Base-by-base conservation (phyloP, 2,797 vertebrate genomes). In the Chrysocyon brachyurus region DNA sequence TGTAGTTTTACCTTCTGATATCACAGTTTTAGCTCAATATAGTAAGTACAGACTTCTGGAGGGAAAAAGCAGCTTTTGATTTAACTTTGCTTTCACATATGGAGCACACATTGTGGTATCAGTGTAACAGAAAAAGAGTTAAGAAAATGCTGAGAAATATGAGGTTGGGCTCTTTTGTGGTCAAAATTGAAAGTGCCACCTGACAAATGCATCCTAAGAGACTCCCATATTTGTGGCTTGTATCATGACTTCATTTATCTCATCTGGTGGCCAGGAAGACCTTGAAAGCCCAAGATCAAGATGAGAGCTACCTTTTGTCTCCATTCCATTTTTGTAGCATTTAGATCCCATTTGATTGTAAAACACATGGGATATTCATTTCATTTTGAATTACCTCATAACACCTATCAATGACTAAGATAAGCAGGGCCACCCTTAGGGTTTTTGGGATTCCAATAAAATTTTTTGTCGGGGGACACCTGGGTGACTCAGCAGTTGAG, bases 1-100 rank as follows among this genome's bases (percentile, higher is more conserved):
- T 92, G 61, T 84, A 68, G 78, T 49, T 97, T 96, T 92, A 97
- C 96, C 96, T 97, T 97, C 56, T 70, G 56, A 95, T 94, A 94
- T 91, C 96, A 96, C 82, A 87, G 85, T 61, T 95, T 91, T 26
- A 94, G 73, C 70, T 87, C 87, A 94, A 52, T 95, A 89, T 85
- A 93, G 72, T 87, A 96, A 97, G 86, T 56, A 66, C 28, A 96
- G 22, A 33, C 87, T 98, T 97, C 92, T 8, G 63, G 12, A 72
- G 66, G 36, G 21, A 14, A 97, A 96, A 15, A 81, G 64, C 82
- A 98, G 79, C 66, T 86, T 96, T 90, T 87, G 52, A 84, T 96
- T 96, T 87, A 79, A 89, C 75, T 94, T 90, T 33, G 59, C 40
- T 91, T 94, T 96, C 90, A 96, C 93, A 97, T 94, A 93, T 91